Conservation (phyloP, 92 coral and sea anemone genomes). For the Metridium senile region DNA sequence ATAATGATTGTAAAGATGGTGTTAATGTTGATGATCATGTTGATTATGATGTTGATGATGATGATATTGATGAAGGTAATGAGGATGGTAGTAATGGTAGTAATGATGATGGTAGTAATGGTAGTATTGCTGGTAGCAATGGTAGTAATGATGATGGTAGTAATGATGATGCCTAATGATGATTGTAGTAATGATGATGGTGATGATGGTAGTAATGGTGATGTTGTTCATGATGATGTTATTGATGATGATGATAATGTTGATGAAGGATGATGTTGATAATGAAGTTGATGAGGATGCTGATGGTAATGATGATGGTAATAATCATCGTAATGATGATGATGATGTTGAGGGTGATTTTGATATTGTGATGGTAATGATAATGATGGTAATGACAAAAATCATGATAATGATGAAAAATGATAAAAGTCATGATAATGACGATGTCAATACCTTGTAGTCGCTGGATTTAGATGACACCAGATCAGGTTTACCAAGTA, state of each 20-base stretch:
- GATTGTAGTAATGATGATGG: neutral
- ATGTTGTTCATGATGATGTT: neutral
- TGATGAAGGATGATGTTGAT: neutral
- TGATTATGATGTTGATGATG: neutral
- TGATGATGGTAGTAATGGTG: neutral
- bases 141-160: neutral
- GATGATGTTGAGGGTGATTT: neutral
- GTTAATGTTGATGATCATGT: neutral
- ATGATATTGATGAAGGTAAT: neutral
- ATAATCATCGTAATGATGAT: neutral
- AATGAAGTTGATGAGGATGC: neutral
- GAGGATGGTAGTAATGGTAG: neutral
- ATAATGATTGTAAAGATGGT: neutral
- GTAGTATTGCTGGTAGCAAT: neutral
- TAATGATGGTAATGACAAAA: neutral
- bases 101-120: neutral
- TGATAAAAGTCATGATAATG: neutral
- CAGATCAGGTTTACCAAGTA: slow-evolving; percentile 32
- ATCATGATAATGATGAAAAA: neutral
- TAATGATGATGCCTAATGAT: neutral
- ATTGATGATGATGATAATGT: neutral
- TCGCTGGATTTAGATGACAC: slow-evolving; percentile 10
- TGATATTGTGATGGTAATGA: neutral
- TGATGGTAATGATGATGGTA: neutral
- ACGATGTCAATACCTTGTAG: slow-evolving; percentile 3